Evolutionary conservation across 2,113 vertebrate genomes (phyloP).

Genomic region (Cynopterus brachyotis): DNA sequence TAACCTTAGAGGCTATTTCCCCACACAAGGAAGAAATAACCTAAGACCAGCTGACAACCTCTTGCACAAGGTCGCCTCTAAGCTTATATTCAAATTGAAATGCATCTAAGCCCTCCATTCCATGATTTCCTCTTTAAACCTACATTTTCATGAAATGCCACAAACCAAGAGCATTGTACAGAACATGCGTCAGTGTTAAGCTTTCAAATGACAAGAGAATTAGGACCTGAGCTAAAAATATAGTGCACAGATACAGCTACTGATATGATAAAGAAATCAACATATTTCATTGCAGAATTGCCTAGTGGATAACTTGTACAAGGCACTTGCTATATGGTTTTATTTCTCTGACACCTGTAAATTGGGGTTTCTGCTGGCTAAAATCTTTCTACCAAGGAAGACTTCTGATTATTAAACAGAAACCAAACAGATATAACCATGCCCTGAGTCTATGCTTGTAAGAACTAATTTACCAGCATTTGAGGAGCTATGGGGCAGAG

Average conservation of each 20-base stretch:
- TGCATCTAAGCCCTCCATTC: not conserved
- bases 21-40: not conserved
- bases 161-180: not conserved
- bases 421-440: not conserved
- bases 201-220: conserved; percentile 15
- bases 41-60: not conserved
- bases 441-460: not conserved
- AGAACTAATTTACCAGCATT: not conserved
- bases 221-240: not conserved
- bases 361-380: not conserved
- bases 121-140: not conserved
- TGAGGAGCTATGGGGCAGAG: not conserved
- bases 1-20: not conserved
- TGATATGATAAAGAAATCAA: not conserved
- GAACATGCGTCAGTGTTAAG: not conserved
- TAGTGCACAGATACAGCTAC: not conserved
- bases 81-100: not conserved
- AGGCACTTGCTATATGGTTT: not conserved
- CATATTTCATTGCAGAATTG: not conserved
- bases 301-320: not conserved
- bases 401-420: not conserved
- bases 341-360: not conserved
- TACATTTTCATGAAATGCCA: not conserved
- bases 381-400: not conserved
- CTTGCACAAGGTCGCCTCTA: not conserved